phyloP scores from a whole-genome alignment of 2,113 vertebrate genomes.

The Rana temporaria region DNA sequence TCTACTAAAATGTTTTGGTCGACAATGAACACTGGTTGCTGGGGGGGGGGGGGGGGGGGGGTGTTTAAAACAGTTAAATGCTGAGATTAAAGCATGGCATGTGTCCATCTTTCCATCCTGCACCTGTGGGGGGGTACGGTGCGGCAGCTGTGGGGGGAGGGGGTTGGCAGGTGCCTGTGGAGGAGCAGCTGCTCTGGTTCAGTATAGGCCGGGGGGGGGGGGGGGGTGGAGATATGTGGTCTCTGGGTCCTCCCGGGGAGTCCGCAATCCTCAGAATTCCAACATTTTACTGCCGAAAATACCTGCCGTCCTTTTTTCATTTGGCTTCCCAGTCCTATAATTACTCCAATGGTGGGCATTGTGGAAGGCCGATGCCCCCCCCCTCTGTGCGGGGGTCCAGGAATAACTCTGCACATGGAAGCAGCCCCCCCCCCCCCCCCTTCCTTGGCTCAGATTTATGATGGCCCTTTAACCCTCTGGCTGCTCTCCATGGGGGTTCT shows the following conservation, averaged over 20 bases:
- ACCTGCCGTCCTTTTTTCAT: slow-evolving; percentile 17
- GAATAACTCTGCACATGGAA: slow-evolving; percentile 48
- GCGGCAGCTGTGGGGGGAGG: slow-evolving; percentile 49
- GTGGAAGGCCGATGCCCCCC: not conserved
- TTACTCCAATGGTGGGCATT: not conserved
- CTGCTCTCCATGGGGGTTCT: slow-evolving; percentile 43
- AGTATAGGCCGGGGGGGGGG: not conserved
- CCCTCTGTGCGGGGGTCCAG: slow-evolving; percentile 33
- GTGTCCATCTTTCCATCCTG: slow-evolving; percentile 23
- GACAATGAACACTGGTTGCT: no score
- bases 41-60: not conserved
- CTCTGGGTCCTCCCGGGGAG: slow-evolving; percentile 1
- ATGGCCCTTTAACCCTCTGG: slow-evolving; percentile 38
- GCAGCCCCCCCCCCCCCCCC: not conserved
- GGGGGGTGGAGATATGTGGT: not conserved
- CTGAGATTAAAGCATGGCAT: not conserved
- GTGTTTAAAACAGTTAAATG: not conserved
- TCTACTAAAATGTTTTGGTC: no score
- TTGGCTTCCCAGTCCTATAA: not conserved
- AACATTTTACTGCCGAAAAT: slow-evolving; percentile 48
- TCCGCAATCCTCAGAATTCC: slow-evolving; percentile 41
- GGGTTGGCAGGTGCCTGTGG: slow-evolving; percentile 44
- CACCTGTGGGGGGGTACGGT: slow-evolving; percentile 42
- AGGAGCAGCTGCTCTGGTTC: slow-evolving; percentile 27
- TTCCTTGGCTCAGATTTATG: slow-evolving; percentile 38